phyloP scores from a whole-genome alignment of 2,113 vertebrate species.

The Macquaria australasica region DNA sequence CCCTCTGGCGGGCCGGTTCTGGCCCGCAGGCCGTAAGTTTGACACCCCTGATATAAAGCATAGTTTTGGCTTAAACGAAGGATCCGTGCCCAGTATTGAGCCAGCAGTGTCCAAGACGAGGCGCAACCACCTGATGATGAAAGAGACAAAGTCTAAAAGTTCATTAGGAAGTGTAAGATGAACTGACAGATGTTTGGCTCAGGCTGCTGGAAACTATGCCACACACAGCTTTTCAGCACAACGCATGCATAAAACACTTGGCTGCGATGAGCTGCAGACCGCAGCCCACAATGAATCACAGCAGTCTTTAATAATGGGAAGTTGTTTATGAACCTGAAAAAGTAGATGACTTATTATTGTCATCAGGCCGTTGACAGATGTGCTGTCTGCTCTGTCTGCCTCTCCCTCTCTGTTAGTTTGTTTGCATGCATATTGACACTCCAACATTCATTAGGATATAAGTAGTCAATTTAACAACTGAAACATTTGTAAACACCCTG shows the following conservation, averaged over 20 bases:
- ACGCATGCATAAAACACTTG: slow-evolving; percentile 47
- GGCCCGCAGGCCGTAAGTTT: too few relatives aligned
- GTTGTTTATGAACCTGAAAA: slow-evolving; percentile 53
- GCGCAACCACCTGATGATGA: background rate
- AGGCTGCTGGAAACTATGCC: slow-evolving; percentile 45
- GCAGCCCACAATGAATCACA: slow-evolving; percentile 54
- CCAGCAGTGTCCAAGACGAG: slow-evolving; percentile 13
- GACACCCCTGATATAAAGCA: background rate
- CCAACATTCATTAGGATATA: background rate
- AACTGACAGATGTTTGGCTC: slow-evolving; percentile 75
- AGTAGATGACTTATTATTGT: slow-evolving; percentile 55
- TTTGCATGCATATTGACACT: slow-evolving; percentile 4
- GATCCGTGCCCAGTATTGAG: background rate
- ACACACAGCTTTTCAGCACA: slow-evolving; percentile 45
- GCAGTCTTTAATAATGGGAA: slow-evolving; percentile 56
- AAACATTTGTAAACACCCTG: slow-evolving; percentile 16
- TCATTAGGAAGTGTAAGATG: slow-evolving; percentile 74
- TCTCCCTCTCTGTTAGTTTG: slow-evolving; percentile 6
- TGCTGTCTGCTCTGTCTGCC: slow-evolving; percentile 34
- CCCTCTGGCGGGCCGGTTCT: too few relatives aligned
- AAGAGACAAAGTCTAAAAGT: slow-evolving; percentile 25
- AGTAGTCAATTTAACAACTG: background rate
- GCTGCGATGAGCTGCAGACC: slow-evolving; percentile 43
- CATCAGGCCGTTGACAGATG: slow-evolving; percentile 41
- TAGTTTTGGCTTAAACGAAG: background rate